A percentile compares a stretch with the other conserved stretches of the same genome.
Conservation (phyloP, 64 coral and sea anemone genomes). For the Montipora cactus region DNA sequence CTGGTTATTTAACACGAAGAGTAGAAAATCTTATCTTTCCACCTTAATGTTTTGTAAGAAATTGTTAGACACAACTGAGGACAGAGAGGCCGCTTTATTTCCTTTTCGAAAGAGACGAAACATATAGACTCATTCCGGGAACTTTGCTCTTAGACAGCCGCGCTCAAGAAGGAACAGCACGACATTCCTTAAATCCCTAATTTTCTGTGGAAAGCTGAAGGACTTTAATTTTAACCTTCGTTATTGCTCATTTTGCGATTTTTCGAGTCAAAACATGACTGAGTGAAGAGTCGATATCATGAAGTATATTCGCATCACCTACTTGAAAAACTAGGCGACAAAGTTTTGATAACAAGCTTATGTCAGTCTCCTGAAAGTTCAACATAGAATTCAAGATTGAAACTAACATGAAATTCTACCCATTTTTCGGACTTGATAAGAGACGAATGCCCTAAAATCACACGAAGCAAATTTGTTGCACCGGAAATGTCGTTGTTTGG, state of each 20-base stretch:
- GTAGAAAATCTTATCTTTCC: background rate
- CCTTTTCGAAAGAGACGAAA: background rate
- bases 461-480: background rate
- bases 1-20: slow-evolving; percentile 3
- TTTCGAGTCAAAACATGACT: background rate
- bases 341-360: background rate
- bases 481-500: slow-evolving; percentile 49
- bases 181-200: background rate
- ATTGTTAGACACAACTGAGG: background rate
- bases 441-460: background rate
- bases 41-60: background rate
- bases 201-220: background rate
- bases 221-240: background rate
- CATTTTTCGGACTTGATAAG: background rate
- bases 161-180: background rate
- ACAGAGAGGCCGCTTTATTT: background rate
- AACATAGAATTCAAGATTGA: background rate
- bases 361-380: background rate
- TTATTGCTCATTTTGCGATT: background rate
- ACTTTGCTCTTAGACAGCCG: background rate
- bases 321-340: background rate
- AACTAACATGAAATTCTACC: background rate
- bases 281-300: background rate
- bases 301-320: background rate
- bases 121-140: background rate